Percentiles rank a stretch among this genome's conserved stretches.
Conservation (phyloP, 1,140 invertebrate genomes). For the Drosophila nigromelanica region DNA sequence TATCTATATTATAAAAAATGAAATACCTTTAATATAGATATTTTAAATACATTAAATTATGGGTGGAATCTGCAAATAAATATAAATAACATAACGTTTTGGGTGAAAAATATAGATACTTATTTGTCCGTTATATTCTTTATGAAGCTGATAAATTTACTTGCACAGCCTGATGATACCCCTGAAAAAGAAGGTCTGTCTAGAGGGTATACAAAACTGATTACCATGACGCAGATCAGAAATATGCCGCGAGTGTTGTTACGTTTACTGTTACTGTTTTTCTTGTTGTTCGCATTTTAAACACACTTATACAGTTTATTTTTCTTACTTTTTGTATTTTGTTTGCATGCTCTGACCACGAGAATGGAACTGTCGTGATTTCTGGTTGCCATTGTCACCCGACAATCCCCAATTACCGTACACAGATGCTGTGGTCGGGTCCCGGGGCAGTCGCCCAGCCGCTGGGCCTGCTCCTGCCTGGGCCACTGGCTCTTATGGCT, state of each 20-base stretch:
- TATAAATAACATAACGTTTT: no score
- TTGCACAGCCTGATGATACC: no score
- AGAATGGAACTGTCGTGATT: constrained; percentile 32
- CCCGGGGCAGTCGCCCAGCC: neutral
- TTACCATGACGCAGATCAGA: constrained; percentile 76
- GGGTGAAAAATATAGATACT: no score
- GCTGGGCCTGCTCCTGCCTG: constrained; percentile 7
- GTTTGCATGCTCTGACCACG: constrained; percentile 3
- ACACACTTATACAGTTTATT: neutral
- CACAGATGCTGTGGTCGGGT: constrained; percentile 58
- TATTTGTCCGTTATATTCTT: no score
- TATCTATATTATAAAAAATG: no score
- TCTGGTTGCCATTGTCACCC: constrained; percentile 46
- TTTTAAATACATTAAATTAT: no score
- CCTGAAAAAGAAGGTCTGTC: neutral
- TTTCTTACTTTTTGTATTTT: neutral
- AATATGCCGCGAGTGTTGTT: constrained; percentile 48
- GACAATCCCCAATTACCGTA: constrained; percentile 57
- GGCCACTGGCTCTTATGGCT: constrained; percentile 55
- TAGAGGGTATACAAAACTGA: constrained; percentile 50
- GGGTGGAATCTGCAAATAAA: no score
- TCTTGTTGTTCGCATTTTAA: constrained; percentile 16
- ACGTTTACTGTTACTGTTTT: constrained; percentile 43
- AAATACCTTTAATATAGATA: no score
- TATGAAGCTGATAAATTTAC: no score